Evolutionary conservation across 2,888 invertebrate species (phyloP).

Genomic region (Spisula subtruncata): DNA sequence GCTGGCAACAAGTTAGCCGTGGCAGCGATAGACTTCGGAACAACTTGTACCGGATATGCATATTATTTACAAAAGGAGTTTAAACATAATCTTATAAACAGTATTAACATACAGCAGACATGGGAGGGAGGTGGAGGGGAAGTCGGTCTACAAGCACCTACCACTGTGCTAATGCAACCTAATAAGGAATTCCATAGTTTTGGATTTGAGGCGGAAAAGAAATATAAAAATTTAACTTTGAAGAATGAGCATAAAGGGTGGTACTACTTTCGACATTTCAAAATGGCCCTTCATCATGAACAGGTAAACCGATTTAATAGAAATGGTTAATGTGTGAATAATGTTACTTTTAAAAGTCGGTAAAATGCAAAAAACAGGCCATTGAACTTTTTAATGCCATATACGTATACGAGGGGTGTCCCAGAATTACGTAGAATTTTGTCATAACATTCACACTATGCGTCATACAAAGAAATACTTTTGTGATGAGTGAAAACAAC

Average conservation of each 20-base stretch:
- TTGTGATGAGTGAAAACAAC: no score
- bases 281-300: constrained; percentile 66
- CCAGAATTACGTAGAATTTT: no score
- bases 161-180: constrained; percentile 55
- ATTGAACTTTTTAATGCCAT: no score
- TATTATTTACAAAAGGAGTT: neutral
- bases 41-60: constrained; percentile 35
- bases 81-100: neutral
- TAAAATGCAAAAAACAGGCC: no score
- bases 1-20: neutral
- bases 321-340: neutral
- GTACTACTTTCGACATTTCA: constrained; percentile 65
- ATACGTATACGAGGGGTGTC: no score
- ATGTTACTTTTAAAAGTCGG: no score
- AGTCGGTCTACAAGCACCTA: constrained; percentile 40
- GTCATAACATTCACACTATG: no score
- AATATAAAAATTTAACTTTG: constrained; percentile 53
- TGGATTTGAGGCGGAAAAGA: constrained; percentile 64
- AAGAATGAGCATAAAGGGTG: constrained; percentile 55
- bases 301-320: constrained; percentile 39
- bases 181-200: constrained; percentile 57
- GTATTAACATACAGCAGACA: neutral
- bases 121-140: constrained; percentile 20
- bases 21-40: constrained; percentile 49
- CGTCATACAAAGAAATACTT: no score